Conservation (phyloP, 2,113 vertebrate genomes). For the Barnardius zonarius region DNA sequence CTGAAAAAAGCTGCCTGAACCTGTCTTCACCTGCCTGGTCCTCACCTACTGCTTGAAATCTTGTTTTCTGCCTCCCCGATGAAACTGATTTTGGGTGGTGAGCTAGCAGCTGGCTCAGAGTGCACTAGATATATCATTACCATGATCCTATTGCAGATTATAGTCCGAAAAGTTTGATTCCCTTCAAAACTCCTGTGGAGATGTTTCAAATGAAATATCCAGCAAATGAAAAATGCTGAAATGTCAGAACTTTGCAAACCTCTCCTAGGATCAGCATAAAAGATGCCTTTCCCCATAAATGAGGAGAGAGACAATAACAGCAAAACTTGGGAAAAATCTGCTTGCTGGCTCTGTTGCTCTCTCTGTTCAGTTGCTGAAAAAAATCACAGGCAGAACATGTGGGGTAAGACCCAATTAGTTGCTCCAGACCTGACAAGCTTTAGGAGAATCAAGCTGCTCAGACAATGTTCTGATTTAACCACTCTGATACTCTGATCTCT, state of each 20-base stretch:
- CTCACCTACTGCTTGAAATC: not conserved
- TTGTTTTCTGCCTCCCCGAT: not conserved
- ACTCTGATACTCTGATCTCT: conserved; percentile 43
- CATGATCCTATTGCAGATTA: not conserved
- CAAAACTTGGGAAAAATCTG: not conserved
- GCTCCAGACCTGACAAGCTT: conserved; percentile 19
- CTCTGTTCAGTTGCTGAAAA: not conserved
- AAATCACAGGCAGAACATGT: not conserved
- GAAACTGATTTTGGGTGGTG: not conserved
- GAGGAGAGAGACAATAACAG: not conserved
- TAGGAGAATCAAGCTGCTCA: conserved; percentile 8
- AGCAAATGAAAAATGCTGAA: not conserved
- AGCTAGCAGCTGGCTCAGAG: not conserved
- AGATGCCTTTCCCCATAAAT: not conserved
- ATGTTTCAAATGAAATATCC: not conserved
- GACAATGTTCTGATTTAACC: conserved; percentile 35
- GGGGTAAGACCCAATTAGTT: conserved; percentile 47
- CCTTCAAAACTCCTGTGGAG: not conserved
- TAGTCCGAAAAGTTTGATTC: not conserved
- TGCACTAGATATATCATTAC: not conserved
- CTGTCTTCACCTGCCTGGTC: not conserved
- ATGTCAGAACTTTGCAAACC: conserved; percentile 4
- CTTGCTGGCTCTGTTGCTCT: not conserved
- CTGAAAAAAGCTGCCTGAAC: not conserved
- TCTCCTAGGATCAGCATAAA: not conserved